Evolutionary conservation across 92 coral and sea anemone genomes (phyloP), one percentile per base, ranked within the genome.

Genomic region (Epizoanthus stellaris): DNA sequence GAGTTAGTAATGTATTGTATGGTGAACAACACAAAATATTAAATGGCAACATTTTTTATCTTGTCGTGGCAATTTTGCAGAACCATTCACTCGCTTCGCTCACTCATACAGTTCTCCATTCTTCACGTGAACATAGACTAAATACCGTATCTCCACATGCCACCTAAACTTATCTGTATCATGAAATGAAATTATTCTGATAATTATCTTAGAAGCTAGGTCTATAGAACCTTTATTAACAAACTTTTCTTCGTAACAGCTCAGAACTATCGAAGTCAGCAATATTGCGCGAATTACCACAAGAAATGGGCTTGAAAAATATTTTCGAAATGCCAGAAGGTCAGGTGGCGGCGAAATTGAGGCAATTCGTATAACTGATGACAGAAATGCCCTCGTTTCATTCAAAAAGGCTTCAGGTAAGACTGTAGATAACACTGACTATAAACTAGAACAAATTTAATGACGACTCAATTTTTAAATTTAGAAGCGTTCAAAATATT

Each of bases 301-400:
- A 5, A 43, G 45, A 70, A 43, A 70, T 14, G 75, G 75, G 4
- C 75, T 70, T 42, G 75, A 70, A 42, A 70, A 70, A 21, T 70
- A 70, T 70, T 70, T 70, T 42, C 49, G 75, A 43, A 70, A 70
- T 38, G 53, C 56, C 5, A 13, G 57, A 70, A 70, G 75, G 9
- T 70, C 75, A 11, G 75, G 75, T 70, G 75, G 75, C 19, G 75
- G 75, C 4, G 75, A 39, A 42, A 70, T 70, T 17, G 75, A 70
- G 19, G 11, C 30, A 2, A 16, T 70, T 8, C 25, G 25, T 43
- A n/a, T 70, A 11, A 42, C 30, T 3, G 54, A 42, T n/a, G 75
- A 70, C 56, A 70, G 75, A 70, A 70, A 70, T 56, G 54, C 54
- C 75, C 16, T 70, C 54, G 56, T 70, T 70, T 5, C 52, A 21